Conservation (phyloP, 1,140 invertebrate species). For the Leptonema lineaticorne region DNA sequence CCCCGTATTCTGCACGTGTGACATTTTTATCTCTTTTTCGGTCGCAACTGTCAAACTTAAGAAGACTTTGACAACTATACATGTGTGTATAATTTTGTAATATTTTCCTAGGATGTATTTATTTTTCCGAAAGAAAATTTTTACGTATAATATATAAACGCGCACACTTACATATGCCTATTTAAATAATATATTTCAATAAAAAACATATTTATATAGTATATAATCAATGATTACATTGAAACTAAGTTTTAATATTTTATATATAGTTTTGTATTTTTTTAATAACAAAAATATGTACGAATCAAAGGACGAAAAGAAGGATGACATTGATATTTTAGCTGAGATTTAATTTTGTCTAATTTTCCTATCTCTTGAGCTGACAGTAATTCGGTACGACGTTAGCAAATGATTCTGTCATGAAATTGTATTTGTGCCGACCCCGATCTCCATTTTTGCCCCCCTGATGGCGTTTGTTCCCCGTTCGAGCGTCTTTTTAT, state of each 20-base stretch:
- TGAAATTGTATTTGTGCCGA: slow-evolving; percentile 14
- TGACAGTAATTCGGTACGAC: slow-evolving; percentile 16
- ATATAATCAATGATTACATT: too few relatives aligned
- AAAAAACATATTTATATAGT: too few relatives aligned
- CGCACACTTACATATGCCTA: too few relatives aligned
- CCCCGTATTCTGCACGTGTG: too few relatives aligned
- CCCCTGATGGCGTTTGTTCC: too few relatives aligned
- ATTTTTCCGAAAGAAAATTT: background rate
- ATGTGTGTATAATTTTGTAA: background rate
- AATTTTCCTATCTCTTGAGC: slow-evolving; percentile 11
- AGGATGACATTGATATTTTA: slow-evolving; percentile 2
- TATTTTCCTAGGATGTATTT: background rate
- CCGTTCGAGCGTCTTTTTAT: too few relatives aligned
- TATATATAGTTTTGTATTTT: too few relatives aligned
- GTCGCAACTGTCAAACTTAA: slow-evolving; percentile 5
- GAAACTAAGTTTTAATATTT: too few relatives aligned
- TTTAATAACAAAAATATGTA: background rate
- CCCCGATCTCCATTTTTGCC: too few relatives aligned
- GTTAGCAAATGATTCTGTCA: slow-evolving; percentile 18
- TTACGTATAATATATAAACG: too few relatives aligned
- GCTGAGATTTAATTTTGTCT: slow-evolving; percentile 6
- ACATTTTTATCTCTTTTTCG: slow-evolving; percentile 12
- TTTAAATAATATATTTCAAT: too few relatives aligned
- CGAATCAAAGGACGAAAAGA: background rate
- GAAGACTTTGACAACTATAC: slow-evolving; percentile 14